These are phyloP conservation scores for Gorsachius goisagi DNA, from an alignment of 2,113 vertebrate species.

Conservation along the genomic window DNA sequence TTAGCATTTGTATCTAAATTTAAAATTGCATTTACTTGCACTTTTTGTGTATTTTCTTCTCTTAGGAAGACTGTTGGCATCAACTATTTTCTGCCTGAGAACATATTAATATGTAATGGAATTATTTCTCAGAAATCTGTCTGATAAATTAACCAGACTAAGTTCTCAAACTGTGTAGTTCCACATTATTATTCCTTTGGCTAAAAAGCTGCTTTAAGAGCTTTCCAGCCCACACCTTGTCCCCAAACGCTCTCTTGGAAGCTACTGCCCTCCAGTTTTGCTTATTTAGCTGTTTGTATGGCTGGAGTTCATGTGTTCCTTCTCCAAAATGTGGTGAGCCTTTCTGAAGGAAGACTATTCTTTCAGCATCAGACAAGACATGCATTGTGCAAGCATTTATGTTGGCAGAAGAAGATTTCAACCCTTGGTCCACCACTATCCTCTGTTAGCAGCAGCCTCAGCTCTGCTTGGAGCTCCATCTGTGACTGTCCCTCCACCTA, in stretches of 20 bases:
- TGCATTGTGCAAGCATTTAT: neutral
- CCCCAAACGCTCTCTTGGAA: neutral
- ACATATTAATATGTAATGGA: neutral
- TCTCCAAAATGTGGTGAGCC: neutral
- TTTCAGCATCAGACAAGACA: neutral
- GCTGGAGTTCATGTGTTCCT: neutral
- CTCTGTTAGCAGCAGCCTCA: neutral
- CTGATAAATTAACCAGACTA: neutral
- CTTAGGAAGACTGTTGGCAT: neutral
- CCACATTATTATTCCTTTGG: neutral
- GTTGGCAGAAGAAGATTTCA: neutral
- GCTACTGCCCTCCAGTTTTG: neutral
- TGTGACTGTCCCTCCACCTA: neutral
- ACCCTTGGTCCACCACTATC: neutral
- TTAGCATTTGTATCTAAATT: neutral
- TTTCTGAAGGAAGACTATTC: neutral
- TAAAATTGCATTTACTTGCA: neutral
- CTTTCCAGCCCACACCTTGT: neutral
- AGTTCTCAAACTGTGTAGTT: accelerated
- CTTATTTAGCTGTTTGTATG: neutral
- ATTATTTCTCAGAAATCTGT: neutral
- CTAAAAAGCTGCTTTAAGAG: neutral
- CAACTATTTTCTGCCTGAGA: neutral
- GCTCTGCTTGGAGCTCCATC: neutral
- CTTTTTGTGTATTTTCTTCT: neutral